A percentile compares a stretch with the other conserved stretches of the same genome.
Conservation (phyloP, 2,888 invertebrate species). For the Argynnis bischoffii region DNA sequence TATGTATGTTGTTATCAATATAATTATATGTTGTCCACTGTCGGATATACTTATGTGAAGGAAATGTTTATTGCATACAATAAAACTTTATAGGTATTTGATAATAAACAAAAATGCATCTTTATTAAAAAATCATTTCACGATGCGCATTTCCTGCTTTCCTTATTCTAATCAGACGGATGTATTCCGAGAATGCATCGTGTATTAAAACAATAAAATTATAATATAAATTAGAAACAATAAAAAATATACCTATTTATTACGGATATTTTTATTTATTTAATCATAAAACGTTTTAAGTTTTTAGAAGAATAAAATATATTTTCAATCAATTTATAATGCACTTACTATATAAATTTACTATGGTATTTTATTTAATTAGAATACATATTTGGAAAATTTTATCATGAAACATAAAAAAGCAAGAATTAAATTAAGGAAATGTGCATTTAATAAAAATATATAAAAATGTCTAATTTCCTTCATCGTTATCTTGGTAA, state of each 20-base stretch:
- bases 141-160: constrained; percentile 21
- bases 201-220: constrained; percentile 5
- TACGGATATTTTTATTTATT: no score
- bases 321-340: no score
- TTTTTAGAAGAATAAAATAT: no score
- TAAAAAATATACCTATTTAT: no score
- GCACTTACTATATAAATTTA: no score
- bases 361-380: no score
- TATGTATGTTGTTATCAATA: no score
- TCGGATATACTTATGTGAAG: neutral
- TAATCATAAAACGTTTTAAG: no score
- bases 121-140: constrained; percentile 21
- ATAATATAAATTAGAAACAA: neutral
- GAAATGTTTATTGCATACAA: constrained; percentile 3
- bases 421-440: no score
- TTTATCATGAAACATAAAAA: no score
- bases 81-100: constrained; percentile 4
- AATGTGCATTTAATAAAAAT: neutral
- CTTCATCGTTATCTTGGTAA: neutral
- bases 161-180: constrained; percentile 22
- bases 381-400: no score
- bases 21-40: neutral
- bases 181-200: constrained; percentile 6
- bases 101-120: constrained; percentile 25
- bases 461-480: constrained; percentile 2